These are phyloP conservation scores for Diachasma alloeum DNA, from an alignment of 1,140 invertebrate species.

Conservation along the genomic window DNA sequence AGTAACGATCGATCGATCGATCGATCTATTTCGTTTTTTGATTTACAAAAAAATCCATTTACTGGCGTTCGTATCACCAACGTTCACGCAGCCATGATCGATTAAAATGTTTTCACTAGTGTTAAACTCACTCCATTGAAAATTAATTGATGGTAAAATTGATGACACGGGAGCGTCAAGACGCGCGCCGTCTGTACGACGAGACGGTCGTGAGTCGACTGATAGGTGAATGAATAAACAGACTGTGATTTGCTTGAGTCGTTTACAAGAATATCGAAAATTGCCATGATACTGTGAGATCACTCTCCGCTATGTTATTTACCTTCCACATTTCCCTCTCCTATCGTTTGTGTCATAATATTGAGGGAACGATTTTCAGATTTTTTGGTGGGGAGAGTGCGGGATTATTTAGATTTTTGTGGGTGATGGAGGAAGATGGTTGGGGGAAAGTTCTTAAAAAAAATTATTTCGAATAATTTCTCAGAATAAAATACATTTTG, in stretches of 20 bases:
- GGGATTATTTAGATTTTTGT: too few relatives aligned
- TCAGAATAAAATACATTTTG: neutral
- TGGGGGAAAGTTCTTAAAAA: too few relatives aligned
- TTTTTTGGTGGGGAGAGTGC: neutral
- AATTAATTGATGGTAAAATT: neutral
- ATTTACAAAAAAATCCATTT: neutral
- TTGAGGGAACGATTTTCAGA: neutral
- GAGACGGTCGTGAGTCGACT: constrained; percentile 61
- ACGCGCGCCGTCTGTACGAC: constrained; percentile 54
- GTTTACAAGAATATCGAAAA: constrained; percentile 53
- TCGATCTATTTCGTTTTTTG: neutral
- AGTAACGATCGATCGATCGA: too few relatives aligned
- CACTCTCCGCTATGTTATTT: neutral
- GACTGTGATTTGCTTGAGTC: constrained; percentile 54
- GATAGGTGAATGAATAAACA: constrained; percentile 60
- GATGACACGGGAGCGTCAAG: constrained; percentile 36
- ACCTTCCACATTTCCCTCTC: neutral
- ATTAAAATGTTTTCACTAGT: too few relatives aligned
- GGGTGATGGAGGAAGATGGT: too few relatives aligned
- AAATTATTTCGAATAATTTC: neutral
- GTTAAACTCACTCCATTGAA: neutral
- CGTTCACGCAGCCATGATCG: too few relatives aligned
- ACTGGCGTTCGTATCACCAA: neutral
- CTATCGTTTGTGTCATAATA: neutral
- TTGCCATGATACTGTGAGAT: constrained; percentile 5